Evolutionary conservation across 2,797 vertebrate genomes (phyloP).

Genomic region (Neosilurus mollespiculum): DNA sequence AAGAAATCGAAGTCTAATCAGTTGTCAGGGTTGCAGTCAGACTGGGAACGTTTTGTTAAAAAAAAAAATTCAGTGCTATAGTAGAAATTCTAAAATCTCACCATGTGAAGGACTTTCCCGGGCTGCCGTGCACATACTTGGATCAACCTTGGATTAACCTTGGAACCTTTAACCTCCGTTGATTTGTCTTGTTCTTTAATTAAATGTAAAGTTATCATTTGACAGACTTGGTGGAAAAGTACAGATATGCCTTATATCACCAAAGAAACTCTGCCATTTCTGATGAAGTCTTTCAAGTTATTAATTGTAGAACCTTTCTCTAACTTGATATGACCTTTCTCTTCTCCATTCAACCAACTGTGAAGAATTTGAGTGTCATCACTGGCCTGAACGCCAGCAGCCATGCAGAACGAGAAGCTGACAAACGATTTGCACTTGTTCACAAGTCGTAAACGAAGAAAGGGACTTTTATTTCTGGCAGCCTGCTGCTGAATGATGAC

Average conservation of each 20-base stretch:
- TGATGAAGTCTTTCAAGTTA: not conserved
- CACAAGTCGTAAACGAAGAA: conserved; percentile 24
- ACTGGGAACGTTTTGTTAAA: not conserved
- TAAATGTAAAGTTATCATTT: conserved; percentile 34
- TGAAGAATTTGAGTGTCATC: conserved; percentile 14
- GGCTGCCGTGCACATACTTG: not conserved
- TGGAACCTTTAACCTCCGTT: conserved; percentile 1
- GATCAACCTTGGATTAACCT: conserved; percentile 16
- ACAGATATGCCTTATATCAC: not conserved
- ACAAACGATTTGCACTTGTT: conserved; percentile 29
- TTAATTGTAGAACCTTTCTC: not conserved
- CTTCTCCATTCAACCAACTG: conserved; percentile 5
- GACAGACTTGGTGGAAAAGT: conserved; percentile 32
- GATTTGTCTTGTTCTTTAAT: conserved; percentile 33
- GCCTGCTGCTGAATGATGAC: conserved; percentile 18
- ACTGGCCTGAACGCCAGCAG: not conserved
- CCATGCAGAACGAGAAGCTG: conserved; percentile 20
- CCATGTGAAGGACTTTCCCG: not conserved
- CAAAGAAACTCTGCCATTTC: not conserved
- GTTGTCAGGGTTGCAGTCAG: not conserved
- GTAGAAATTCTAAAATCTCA: not conserved
- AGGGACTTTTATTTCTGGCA: conserved; percentile 26
- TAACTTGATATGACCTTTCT: not conserved
- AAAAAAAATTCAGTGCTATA: not conserved
- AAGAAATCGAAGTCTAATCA: not conserved